These are phyloP conservation scores for Taxidea taxus DNA, from an alignment of 2,113 vertebrate genomes.

Conservation along the genomic window DNA sequence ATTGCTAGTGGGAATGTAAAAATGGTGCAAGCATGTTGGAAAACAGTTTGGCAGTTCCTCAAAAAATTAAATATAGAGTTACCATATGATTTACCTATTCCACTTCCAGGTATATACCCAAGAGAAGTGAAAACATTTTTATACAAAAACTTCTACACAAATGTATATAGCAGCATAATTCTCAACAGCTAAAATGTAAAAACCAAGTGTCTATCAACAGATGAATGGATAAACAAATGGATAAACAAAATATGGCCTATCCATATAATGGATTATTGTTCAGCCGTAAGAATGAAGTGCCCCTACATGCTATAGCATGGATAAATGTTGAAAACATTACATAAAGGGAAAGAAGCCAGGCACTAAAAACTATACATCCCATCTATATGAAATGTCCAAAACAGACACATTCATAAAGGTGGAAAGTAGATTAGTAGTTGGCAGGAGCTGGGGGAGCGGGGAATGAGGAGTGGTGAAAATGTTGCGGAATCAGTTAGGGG, in stretches of 20 bases:
- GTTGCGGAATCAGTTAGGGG: background rate
- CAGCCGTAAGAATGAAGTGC: background rate
- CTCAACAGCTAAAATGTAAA: background rate
- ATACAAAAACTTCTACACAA: background rate
- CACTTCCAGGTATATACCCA: background rate
- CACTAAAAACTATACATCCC: background rate
- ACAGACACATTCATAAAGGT: background rate
- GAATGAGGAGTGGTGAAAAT: background rate
- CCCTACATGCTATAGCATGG: background rate
- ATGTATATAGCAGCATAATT: constrained; percentile 1
- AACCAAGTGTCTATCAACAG: background rate
- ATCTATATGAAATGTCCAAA: background rate
- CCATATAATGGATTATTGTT: background rate
- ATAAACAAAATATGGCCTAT: background rate
- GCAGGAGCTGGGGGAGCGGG: background rate
- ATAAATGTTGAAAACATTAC: background rate
- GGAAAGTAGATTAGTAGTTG: background rate
- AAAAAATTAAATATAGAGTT: background rate
- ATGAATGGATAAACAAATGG: background rate
- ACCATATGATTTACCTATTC: background rate
- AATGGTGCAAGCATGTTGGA: background rate
- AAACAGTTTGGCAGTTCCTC: background rate
- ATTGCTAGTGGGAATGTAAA: background rate
- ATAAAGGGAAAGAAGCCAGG: background rate
- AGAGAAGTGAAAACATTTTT: constrained; percentile 20